Percentiles rank a stretch among this genome's conserved stretches.
phyloP scores from a whole-genome alignment of 2,113 vertebrate species.

The Agapornis roseicollis region DNA sequence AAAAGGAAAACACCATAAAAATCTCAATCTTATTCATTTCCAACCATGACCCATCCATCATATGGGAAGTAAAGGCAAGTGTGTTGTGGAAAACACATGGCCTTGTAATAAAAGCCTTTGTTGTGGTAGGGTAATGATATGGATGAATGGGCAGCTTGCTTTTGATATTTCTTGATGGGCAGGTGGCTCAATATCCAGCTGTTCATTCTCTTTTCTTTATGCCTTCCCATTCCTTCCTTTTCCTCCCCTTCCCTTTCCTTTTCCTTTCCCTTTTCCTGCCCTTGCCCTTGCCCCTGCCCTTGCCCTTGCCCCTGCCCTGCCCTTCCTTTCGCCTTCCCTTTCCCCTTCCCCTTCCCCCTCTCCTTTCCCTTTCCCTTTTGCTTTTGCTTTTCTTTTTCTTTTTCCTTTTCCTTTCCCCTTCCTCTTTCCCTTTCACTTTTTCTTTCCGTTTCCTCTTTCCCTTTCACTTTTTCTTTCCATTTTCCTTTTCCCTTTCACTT shows the following conservation, averaged over 20 bases:
- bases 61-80: neutral
- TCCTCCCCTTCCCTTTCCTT: too few relatives aligned
- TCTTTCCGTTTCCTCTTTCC: accelerated
- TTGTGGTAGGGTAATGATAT: neutral
- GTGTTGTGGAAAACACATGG: neutral
- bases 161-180: neutral
- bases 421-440: accelerated
- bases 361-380: too few relatives aligned
- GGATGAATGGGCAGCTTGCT: neutral
- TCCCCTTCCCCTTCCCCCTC: too few relatives aligned
- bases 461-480: too few relatives aligned
- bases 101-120: neutral
- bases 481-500: too few relatives aligned
- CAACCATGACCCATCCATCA: neutral
- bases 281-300: too few relatives aligned
- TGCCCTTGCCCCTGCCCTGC: too few relatives aligned
- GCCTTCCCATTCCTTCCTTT: accelerated
- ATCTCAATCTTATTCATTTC: neutral
- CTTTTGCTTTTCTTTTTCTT: too few relatives aligned
- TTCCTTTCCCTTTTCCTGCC: accelerated
- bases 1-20: neutral
- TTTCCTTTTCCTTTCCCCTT: accelerated
- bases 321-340: accelerated
- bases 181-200: neutral
- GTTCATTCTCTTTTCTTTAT: neutral